Evolutionary conservation across 2,113 vertebrate genomes (phyloP).

Genomic region (Neogale vison): DNA sequence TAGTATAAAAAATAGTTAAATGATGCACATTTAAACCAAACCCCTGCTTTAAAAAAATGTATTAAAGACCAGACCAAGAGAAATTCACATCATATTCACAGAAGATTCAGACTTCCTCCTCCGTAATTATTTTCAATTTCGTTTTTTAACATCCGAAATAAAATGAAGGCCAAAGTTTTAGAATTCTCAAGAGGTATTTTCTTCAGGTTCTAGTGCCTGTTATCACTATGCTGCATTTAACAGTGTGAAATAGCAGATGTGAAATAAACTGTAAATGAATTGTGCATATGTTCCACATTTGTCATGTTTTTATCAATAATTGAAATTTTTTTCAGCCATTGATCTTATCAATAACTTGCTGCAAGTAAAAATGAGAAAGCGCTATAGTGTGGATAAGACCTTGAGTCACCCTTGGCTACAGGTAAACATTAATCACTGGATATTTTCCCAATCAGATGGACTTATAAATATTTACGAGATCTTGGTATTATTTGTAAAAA

Average conservation of each 20-base stretch:
- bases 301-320: slow-evolving; percentile 55
- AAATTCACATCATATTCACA: not conserved
- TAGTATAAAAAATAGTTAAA: not conserved
- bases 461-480: slow-evolving; percentile 1
- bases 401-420: slow-evolving; percentile 98
- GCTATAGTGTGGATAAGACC: slow-evolving; percentile 97
- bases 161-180: not conserved
- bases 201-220: not conserved
- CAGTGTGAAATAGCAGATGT: not conserved
- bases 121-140: not conserved
- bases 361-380: slow-evolving; percentile 99
- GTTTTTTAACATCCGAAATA: not conserved
- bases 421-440: slow-evolving; percentile 82
- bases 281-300: not conserved
- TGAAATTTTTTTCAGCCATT: slow-evolving; percentile 91
- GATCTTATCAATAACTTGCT: slow-evolving; percentile 99
- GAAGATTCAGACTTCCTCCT: not conserved
- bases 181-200: slow-evolving; percentile 13
- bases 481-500: slow-evolving; percentile 5
- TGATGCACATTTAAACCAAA: not conserved
- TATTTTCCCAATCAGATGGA: not conserved
- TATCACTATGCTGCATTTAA: not conserved
- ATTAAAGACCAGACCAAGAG: not conserved
- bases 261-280: slow-evolving; percentile 14
- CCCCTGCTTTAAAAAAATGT: not conserved